Conservation (phyloP, 1,140 invertebrate species). For the Tetraneura akinire region DNA sequence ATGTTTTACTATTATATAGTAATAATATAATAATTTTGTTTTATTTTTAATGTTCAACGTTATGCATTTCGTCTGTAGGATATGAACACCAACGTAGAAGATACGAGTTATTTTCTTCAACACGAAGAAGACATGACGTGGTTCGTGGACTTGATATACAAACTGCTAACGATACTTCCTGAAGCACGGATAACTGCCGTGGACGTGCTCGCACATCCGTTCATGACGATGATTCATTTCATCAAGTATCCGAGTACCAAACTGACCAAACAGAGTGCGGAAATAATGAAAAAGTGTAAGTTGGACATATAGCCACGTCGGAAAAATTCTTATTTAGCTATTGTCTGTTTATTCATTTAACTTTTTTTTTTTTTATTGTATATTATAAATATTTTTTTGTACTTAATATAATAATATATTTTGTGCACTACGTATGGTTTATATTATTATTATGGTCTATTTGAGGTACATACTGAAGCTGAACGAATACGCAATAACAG, state of each 20-base stretch:
- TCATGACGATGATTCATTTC: conserved; percentile 20
- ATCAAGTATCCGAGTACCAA: neutral
- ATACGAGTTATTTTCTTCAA: neutral
- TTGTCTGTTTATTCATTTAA: no score
- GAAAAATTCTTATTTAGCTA: no score
- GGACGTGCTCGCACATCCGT: conserved; percentile 18
- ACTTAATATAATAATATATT: no score
- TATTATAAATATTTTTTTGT: no score
- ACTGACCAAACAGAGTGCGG: neutral
- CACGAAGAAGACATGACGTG: neutral
- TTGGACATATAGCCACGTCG: neutral
- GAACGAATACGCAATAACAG: no score
- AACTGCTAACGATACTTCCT: conserved; percentile 13
- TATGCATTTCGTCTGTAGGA: neutral
- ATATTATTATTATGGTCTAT: no score
- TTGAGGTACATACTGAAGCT: no score
- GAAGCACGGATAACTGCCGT: conserved; percentile 1
- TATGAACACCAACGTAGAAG: neutral
- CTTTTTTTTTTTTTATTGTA: no score
- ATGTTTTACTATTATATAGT: no score
- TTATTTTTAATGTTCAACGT: no score
- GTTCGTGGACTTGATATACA: neutral
- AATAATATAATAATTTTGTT: no score
- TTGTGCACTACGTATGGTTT: no score
- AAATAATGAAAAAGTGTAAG: neutral